phyloP scores from a whole-genome alignment of 2,113 vertebrate species.

The Lagopus muta region DNA sequence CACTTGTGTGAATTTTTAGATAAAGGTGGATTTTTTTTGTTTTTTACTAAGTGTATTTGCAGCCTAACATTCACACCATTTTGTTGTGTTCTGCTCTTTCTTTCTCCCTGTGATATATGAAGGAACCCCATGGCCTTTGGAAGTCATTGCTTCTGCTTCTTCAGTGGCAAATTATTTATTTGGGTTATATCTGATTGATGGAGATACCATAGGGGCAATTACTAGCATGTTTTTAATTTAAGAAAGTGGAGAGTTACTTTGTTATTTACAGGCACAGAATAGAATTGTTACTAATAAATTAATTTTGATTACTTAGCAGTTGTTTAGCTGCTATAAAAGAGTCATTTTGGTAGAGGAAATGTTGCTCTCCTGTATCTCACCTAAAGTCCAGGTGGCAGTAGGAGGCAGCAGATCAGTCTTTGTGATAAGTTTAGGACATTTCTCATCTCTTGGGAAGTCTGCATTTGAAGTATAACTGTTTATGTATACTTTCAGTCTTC shows the following conservation, averaged over 20 bases:
- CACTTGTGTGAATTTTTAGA: neutral
- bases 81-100: neutral
- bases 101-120: neutral
- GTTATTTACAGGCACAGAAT: neutral
- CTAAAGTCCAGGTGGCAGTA: neutral
- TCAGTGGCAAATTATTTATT: neutral
- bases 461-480: neutral
- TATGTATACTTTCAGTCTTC: neutral
- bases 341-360: neutral
- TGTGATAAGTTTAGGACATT: neutral
- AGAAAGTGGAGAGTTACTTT: neutral
- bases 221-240: neutral
- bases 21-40: neutral
- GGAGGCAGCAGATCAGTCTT: neutral
- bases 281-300: neutral
- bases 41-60: conserved; percentile 4
- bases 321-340: neutral
- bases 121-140: neutral
- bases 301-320: neutral
- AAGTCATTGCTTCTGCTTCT: neutral
- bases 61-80: neutral
- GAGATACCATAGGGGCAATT: neutral
- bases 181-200: neutral
- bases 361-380: neutral
- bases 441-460: neutral